Conservation (phyloP, 2,113 vertebrate genomes). For the Chamaea fasciata region DNA sequence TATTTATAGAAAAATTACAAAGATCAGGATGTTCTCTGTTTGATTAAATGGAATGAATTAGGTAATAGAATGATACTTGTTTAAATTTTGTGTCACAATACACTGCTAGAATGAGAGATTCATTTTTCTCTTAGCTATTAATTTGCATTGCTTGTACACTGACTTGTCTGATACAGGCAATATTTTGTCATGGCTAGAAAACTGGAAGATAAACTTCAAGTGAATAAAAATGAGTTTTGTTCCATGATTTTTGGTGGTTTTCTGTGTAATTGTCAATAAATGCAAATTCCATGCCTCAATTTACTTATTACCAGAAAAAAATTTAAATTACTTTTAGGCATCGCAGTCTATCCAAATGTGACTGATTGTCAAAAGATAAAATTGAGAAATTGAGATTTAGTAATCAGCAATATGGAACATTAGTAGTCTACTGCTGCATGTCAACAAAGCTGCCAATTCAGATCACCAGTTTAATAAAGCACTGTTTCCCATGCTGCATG, state of each 20-base stretch:
- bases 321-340: neutral
- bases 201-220: neutral
- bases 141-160: neutral
- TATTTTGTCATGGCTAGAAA: neutral
- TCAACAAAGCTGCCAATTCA: neutral
- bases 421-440: neutral
- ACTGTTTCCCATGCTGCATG: neutral
- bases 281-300: neutral
- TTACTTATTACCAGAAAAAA: neutral
- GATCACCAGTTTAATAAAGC: neutral
- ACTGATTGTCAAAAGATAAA: neutral
- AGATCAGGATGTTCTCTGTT: neutral
- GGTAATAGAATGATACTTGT: neutral
- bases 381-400: neutral
- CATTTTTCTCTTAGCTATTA: neutral
- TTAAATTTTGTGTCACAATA: neutral
- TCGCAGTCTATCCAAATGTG: neutral
- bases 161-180: neutral
- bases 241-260: neutral
- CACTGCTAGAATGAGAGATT: neutral
- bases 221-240: neutral
- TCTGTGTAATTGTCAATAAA: neutral
- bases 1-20: conserved; percentile 10
- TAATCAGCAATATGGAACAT: neutral
- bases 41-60: neutral